A percentile compares a stretch with the other conserved stretches of the same genome.
These are phyloP conservation scores for Zhuqinia jingwanae DNA, from an alignment of 2,888 invertebrate species.

Conservation along the genomic window DNA sequence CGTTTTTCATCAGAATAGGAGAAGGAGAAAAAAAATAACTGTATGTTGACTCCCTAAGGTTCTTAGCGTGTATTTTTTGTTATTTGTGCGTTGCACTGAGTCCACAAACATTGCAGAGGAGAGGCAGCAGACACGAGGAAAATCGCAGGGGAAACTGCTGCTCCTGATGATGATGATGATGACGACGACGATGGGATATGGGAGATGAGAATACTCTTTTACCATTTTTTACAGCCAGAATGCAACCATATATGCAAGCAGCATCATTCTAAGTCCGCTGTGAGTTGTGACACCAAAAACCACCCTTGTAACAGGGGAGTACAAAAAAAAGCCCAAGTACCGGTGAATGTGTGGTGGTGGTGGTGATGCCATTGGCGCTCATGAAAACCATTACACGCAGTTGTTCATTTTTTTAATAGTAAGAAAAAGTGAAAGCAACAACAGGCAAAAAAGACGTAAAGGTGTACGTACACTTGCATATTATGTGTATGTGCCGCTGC, in stretches of 20 bases:
- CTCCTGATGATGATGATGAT: too few relatives aligned
- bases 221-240: too few relatives aligned
- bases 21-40: constrained; percentile 38
- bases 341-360: constrained; percentile 1
- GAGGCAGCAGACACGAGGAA: constrained; percentile 32
- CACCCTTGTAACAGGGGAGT: constrained; percentile 62
- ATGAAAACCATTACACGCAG: constrained; percentile 56
- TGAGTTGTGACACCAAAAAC: constrained; percentile 65
- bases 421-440: constrained; percentile 22
- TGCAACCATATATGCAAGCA: constrained; percentile 35
- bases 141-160: constrained; percentile 31
- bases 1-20: constrained; percentile 33
- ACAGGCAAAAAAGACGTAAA: constrained; percentile 46
- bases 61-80: constrained; percentile 54
- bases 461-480: constrained; percentile 55
- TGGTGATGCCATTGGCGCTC: constrained; percentile 20
- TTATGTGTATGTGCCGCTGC: neutral
- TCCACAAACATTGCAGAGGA: neutral
- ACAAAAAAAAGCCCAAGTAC: constrained; percentile 26
- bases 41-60: constrained; percentile 65
- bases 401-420: constrained; percentile 3
- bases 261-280: constrained; percentile 42
- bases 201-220: neutral
- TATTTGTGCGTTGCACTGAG: constrained; percentile 33
- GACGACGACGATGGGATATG: constrained; percentile 14